Conservation (phyloP, 2,113 vertebrate genomes). For the Seriola quinqueradiata region DNA sequence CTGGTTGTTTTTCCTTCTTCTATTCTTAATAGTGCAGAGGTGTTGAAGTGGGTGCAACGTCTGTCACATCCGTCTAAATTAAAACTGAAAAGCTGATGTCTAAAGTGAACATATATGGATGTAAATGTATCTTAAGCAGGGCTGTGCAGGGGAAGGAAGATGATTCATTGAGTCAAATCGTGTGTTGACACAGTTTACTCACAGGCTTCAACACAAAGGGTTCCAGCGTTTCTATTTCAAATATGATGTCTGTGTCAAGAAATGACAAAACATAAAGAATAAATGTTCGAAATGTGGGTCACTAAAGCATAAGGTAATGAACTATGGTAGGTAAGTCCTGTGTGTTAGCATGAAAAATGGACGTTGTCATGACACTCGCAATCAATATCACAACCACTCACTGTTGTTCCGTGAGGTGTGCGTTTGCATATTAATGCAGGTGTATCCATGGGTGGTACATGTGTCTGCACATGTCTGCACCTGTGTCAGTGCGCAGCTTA, state of each 20-base stretch:
- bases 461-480: background rate
- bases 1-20: background rate
- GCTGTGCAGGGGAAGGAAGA: background rate
- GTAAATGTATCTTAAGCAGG: background rate
- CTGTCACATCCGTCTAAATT: background rate
- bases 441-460: background rate
- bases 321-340: background rate
- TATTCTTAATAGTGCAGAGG: background rate
- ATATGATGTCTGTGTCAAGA: conserved; percentile 25
- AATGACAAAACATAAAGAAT: conserved; percentile 16
- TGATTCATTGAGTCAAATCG: background rate
- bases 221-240: background rate
- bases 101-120: background rate
- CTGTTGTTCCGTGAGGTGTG: background rate
- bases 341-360: background rate
- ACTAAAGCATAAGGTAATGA: background rate
- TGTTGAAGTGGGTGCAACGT: background rate
- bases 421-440: background rate
- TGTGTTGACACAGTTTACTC: conserved; percentile 11
- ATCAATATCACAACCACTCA: background rate
- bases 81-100: background rate
- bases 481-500: background rate
- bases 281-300: conserved; percentile 29
- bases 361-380: background rate
- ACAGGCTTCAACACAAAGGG: background rate